Percentiles rank a stretch among this genome's conserved stretches.
Evolutionary conservation across 2,888 invertebrate species (phyloP).

Genomic region (Cerceris rybyensis): DNA sequence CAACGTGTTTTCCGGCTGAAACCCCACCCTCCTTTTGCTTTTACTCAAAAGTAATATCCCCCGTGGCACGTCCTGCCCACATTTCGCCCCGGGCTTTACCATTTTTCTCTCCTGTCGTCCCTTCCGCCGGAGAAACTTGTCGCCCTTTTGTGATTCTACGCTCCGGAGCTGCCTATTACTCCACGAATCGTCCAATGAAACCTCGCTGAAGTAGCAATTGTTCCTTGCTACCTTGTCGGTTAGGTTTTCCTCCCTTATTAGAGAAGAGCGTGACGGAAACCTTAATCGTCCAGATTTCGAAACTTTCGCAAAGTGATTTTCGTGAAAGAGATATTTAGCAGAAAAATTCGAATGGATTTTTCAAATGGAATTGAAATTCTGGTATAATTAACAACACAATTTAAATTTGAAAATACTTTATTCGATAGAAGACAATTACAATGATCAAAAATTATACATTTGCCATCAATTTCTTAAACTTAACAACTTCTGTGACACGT

Average conservation of each 20-base stretch:
- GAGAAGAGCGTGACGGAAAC: no score
- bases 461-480: no score
- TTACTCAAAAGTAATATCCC: slow-evolving; percentile 53
- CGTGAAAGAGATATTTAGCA: not conserved
- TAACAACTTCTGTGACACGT: no score
- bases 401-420: no score
- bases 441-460: no score
- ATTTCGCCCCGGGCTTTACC: slow-evolving; percentile 47
- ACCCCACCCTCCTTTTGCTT: slow-evolving; percentile 12
- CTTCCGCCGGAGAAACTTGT: slow-evolving; percentile 12
- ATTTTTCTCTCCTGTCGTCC: slow-evolving; percentile 29
- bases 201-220: not conserved
- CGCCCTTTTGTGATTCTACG: slow-evolving; percentile 13
- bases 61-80: slow-evolving; percentile 60
- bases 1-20: slow-evolving; percentile 45
- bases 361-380: not conserved
- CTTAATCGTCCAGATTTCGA: no score
- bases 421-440: no score
- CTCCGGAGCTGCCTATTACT: not conserved
- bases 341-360: slow-evolving; percentile 52
- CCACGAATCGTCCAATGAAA: not conserved
- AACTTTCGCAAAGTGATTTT: not conserved
- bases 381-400: not conserved
- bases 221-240: not conserved
- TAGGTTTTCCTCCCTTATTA: no score